These are phyloP conservation scores for Eulemur rufifrons DNA, from an alignment of 2,113 vertebrate genomes.

Conservation along the genomic window DNA sequence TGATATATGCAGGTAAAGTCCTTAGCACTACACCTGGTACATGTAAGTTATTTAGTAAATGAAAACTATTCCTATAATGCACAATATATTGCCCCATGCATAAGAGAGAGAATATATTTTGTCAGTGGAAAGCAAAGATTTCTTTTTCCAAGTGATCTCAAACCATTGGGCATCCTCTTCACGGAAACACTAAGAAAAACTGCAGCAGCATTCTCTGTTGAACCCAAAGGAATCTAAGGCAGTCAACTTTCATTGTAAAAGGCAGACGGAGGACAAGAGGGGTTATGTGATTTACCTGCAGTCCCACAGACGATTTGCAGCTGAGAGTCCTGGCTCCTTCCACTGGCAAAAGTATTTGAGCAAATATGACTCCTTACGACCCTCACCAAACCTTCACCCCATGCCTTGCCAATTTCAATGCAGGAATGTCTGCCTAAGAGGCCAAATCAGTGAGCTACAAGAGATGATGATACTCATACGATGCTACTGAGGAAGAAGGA, in stretches of 20 bases:
- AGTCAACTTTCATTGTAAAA: not conserved
- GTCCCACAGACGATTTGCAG: not conserved
- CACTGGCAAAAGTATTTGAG: not conserved
- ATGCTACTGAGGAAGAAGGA: not conserved
- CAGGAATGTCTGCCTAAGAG: not conserved
- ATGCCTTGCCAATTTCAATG: not conserved
- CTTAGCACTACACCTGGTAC: not conserved
- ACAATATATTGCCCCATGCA: too few species aligned
- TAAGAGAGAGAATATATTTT: not conserved
- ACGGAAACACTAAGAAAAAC: not conserved
- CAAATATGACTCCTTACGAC: not conserved
- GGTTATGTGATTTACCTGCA: not conserved
- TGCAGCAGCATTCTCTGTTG: not conserved
- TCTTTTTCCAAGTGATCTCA: not conserved
- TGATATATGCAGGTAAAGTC: not conserved
- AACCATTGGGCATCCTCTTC: not conserved
- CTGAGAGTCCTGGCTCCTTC: not conserved
- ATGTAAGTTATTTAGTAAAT: not conserved
- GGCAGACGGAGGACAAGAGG: not conserved
- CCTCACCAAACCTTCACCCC: not conserved
- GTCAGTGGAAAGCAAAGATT: not conserved
- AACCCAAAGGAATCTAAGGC: not conserved
- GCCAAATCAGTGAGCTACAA: not conserved
- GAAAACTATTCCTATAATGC: not conserved
- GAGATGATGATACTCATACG: rapidly evolving